Conservation (phyloP, 1,140 invertebrate species). For the Batillaria attramentaria region DNA sequence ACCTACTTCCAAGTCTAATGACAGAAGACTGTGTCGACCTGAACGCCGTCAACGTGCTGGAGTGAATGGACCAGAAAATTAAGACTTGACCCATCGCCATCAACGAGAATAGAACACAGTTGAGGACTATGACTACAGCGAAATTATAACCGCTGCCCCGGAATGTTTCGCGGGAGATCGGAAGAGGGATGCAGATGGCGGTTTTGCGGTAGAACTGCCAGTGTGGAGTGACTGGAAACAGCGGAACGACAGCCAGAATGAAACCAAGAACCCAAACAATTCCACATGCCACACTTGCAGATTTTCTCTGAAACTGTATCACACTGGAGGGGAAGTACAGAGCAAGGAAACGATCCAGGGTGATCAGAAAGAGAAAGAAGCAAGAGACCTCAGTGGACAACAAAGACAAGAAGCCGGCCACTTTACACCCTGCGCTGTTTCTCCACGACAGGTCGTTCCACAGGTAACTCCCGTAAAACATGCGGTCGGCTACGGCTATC, state of each 20-base stretch:
- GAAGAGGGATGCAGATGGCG: conserved; percentile 50
- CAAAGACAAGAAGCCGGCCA: conserved; percentile 51
- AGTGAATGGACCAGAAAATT: conserved; percentile 34
- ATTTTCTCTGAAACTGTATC: conserved; percentile 7
- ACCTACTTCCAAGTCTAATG: not conserved
- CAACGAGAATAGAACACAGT: conserved; percentile 39
- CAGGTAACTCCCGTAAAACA: conserved; percentile 51
- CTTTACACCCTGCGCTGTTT: conserved; percentile 43
- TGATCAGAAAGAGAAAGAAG: conserved; percentile 54
- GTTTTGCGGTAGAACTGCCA: conserved; percentile 35
- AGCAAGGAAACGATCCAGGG: conserved; percentile 55
- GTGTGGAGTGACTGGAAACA: conserved; percentile 11
- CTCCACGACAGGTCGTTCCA: conserved; percentile 50
- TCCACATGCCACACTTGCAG: conserved; percentile 7
- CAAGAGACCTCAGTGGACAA: conserved; percentile 56
- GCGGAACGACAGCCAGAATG: conserved; percentile 38
- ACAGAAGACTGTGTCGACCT: not conserved
- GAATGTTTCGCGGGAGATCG: conserved; percentile 35
- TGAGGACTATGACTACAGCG: conserved; percentile 40
- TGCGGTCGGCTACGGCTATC: conserved; percentile 53
- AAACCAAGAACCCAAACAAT: conserved; percentile 37
- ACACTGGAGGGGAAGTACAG: conserved; percentile 50
- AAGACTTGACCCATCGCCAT: conserved; percentile 39
- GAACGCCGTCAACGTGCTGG: not conserved
- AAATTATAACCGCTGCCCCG: conserved; percentile 41